phyloP scores from a whole-genome alignment of 2,797 vertebrate genomes.

The Antennarius maculatus region DNA sequence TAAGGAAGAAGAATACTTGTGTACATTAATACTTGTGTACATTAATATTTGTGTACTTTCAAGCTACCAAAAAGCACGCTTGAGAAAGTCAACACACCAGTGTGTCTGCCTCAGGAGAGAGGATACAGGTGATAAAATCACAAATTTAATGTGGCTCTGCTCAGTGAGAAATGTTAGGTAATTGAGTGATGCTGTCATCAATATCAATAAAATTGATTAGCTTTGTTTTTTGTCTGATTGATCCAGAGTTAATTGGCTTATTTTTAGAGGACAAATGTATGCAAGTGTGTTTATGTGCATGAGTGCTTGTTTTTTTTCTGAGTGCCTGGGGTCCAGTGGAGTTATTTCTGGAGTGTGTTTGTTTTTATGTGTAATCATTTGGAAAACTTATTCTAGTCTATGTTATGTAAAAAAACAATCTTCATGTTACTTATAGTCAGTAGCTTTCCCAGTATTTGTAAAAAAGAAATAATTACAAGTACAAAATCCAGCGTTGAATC shows the following conservation, averaged over 20 bases:
- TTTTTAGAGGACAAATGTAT: constrained; percentile 14
- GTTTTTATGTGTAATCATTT: not conserved
- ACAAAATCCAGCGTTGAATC: not conserved
- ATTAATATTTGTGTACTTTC: too few species aligned
- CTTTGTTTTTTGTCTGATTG: constrained; percentile 51
- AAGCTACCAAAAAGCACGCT: too few species aligned
- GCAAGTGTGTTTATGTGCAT: not conserved
- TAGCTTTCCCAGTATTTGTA: not conserved
- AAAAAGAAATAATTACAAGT: not conserved
- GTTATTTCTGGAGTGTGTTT: constrained; percentile 17
- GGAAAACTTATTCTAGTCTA: not conserved
- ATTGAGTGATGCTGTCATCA: constrained; percentile 44
- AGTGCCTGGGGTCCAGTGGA: constrained; percentile 6
- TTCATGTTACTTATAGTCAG: too few species aligned
- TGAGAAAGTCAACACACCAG: too few species aligned
- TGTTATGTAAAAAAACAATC: not conserved
- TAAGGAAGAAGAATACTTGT: not conserved
- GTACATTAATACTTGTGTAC: not conserved
- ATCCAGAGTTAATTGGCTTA: constrained; percentile 40
- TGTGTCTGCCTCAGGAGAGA: constrained; percentile 19
- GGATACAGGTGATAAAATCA: constrained; percentile 35
- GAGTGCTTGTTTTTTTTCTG: constrained; percentile 3
- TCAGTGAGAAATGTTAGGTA: constrained; percentile 20
- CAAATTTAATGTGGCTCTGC: constrained; percentile 5
- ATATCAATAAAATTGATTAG: constrained; percentile 45